These are phyloP conservation scores for Unio pictorum DNA, from an alignment of 2,888 invertebrate genomes.

Conservation along the genomic window DNA sequence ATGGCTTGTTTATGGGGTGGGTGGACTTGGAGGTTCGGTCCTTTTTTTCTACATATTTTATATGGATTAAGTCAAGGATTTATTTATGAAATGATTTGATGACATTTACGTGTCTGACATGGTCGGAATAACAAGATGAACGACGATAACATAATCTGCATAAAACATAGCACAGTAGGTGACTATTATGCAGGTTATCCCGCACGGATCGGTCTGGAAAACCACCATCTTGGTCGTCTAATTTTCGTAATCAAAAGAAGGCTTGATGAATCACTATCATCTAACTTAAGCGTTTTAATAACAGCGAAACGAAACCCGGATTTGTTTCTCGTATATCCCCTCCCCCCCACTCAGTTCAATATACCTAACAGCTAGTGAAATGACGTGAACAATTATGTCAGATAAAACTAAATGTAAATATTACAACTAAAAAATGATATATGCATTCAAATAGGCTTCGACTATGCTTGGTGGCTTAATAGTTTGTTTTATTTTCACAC, in stretches of 20 bases:
- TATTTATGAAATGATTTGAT: neutral
- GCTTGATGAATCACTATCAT: neutral
- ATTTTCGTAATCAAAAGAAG: constrained; percentile 4
- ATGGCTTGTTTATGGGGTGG: too few relatives aligned
- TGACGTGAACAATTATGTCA: too few relatives aligned
- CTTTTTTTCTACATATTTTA: neutral
- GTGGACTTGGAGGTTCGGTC: too few relatives aligned
- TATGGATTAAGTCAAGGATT: neutral
- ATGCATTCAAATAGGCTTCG: too few relatives aligned
- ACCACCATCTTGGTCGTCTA: constrained; percentile 71
- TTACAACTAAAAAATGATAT: too few relatives aligned
- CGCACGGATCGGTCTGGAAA: constrained; percentile 87
- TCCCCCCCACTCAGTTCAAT: too few relatives aligned
- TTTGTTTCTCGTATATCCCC: too few relatives aligned
- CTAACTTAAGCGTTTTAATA: neutral
- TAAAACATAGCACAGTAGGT: constrained; percentile 87
- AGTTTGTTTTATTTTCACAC: too few relatives aligned
- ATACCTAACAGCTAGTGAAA: too few relatives aligned
- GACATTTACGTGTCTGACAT: constrained; percentile 82
- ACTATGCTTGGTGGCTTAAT: too few relatives aligned
- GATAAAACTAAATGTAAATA: too few relatives aligned
- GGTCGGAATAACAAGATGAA: constrained; percentile 86
- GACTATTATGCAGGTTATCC: constrained; percentile 84
- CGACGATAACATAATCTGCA: constrained; percentile 88
- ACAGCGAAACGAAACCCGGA: too few relatives aligned